phyloP scores from a whole-genome alignment of 1,140 invertebrate genomes.

The Aethina tumida region DNA sequence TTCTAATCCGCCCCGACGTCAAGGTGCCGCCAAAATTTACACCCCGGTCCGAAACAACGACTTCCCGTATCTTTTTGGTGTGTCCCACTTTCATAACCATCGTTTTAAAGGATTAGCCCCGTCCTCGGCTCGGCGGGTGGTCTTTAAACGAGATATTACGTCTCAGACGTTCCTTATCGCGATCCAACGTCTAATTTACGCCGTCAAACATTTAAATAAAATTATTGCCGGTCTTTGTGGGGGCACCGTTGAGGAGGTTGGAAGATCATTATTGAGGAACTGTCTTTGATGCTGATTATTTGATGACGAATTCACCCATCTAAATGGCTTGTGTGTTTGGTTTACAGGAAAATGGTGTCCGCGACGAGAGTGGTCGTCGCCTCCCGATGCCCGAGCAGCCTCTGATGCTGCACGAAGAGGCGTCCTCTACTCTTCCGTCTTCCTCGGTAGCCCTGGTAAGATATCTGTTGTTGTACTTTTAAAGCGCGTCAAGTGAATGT shows the following conservation, averaged over 20 bases:
- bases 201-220: too few species aligned
- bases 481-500: too few species aligned
- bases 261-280: too few species aligned
- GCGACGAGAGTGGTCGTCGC: conserved; percentile 76
- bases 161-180: too few species aligned
- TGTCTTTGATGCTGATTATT: too few species aligned
- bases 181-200: too few species aligned
- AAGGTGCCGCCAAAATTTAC: conserved; percentile 2
- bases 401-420: conserved; percentile 66
- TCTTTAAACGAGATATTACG: conserved; percentile 29
- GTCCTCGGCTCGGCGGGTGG: conserved; percentile 28
- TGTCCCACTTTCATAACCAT: conserved; percentile 31
- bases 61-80: conserved; percentile 15
- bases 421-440: conserved; percentile 75
- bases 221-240: too few species aligned
- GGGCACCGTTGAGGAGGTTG: too few species aligned
- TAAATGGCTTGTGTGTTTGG: too few species aligned
- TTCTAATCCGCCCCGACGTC: background rate
- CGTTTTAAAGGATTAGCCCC: conserved; percentile 26
- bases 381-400: conserved; percentile 63
- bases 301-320: too few species aligned
- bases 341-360: conserved; percentile 78
- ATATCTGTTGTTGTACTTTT: conserved; percentile 22
- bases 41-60: conserved; percentile 17
- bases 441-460: conserved; percentile 81